These are phyloP conservation scores for Mesocricetus auratus DNA, from an alignment of 2,113 vertebrate species.

Conservation along the genomic window DNA sequence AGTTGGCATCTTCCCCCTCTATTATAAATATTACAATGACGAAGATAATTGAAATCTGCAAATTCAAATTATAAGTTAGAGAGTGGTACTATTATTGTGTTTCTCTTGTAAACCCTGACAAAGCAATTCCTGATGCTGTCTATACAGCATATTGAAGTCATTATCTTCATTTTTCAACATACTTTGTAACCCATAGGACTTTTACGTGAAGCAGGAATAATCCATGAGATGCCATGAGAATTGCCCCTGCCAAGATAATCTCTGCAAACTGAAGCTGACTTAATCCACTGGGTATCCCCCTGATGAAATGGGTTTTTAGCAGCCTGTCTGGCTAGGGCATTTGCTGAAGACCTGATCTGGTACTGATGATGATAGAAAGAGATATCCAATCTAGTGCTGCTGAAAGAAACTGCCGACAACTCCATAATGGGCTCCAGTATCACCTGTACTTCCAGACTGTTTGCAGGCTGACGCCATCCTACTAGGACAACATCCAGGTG, in stretches of 20 bases:
- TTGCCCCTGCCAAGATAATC: neutral
- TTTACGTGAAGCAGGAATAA: neutral
- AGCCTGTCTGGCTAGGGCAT: neutral
- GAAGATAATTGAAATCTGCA: neutral
- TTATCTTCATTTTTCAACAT: neutral
- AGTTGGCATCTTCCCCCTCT: neutral
- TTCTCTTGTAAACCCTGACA: neutral
- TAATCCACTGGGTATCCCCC: neutral
- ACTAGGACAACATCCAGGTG: neutral
- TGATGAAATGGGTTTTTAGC: neutral
- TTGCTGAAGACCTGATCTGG: neutral
- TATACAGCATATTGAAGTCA: neutral
- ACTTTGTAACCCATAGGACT: neutral
- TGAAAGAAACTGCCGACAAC: neutral
- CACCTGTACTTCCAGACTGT: neutral
- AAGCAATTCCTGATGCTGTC: neutral
- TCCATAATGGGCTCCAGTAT: neutral
- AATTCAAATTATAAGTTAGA: neutral
- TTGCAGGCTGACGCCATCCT: neutral
- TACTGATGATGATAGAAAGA: neutral
- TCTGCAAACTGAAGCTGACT: neutral
- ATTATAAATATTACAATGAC: neutral
- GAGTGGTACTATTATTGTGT: neutral
- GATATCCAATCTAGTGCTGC: neutral
- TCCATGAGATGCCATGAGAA: neutral